Evolutionary conservation across 2,113 vertebrate genomes (phyloP).

Genomic region (Holacanthus passer): DNA sequence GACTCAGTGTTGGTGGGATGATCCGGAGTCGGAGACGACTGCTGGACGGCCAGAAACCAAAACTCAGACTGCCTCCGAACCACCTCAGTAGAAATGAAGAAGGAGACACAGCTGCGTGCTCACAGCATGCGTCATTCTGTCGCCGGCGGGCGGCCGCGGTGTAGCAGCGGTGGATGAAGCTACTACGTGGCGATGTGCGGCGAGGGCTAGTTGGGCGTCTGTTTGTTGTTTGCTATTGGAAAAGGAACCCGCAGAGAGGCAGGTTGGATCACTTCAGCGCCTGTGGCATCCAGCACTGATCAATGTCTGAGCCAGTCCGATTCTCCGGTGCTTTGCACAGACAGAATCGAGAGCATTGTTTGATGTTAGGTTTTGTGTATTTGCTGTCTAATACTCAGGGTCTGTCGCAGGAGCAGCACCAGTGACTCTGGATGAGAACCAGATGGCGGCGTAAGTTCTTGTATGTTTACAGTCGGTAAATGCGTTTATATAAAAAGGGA

Average conservation of each 20-base stretch:
- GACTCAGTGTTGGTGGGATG: neutral
- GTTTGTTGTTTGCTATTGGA: conserved; percentile 53
- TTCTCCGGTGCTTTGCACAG: neutral
- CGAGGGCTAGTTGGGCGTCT: neutral
- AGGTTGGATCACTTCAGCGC: conserved; percentile 2
- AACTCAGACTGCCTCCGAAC: conserved; percentile 13
- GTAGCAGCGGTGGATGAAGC: conserved; percentile 24
- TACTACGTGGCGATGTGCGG: neutral
- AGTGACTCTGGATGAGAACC: too few relatives aligned
- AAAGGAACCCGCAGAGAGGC: conserved; percentile 32
- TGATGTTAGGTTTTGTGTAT: neutral
- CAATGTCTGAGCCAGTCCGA: neutral
- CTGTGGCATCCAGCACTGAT: conserved; percentile 14
- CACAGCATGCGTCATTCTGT: conserved; percentile 20
- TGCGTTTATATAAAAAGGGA: neutral
- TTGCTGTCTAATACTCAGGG: too few relatives aligned
- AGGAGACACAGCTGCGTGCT: conserved; percentile 20
- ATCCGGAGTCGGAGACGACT: neutral
- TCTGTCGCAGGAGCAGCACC: too few relatives aligned
- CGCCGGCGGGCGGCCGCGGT: conserved; percentile 26
- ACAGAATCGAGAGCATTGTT: neutral
- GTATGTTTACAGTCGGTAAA: neutral
- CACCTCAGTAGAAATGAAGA: conserved; percentile 1
- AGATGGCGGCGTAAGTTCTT: too few relatives aligned
- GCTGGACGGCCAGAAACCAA: neutral